phyloP scores from a whole-genome alignment of 1,140 invertebrate species.

The Mizuhopecten yessoensis region DNA sequence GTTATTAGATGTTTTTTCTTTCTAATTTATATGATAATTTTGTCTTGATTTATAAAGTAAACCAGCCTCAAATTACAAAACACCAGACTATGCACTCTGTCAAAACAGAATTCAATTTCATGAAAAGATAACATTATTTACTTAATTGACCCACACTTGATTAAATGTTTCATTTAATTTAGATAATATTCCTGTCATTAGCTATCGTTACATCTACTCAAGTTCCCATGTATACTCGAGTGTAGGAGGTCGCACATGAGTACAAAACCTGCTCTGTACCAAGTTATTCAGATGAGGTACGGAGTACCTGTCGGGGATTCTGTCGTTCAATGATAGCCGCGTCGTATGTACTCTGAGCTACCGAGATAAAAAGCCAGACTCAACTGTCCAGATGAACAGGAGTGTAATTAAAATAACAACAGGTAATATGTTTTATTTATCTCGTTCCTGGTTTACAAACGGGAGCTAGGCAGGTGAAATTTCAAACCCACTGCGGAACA shows the following conservation, averaged over 20 bases:
- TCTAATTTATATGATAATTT: not conserved
- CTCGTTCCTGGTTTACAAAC: not conserved
- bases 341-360: not conserved
- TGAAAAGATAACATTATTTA: not conserved
- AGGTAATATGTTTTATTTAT: constrained; percentile 21
- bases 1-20: too few relatives aligned
- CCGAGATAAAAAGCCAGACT: not conserved
- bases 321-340: not conserved
- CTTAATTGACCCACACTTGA: not conserved
- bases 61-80: not conserved
- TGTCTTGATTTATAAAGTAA: not conserved
- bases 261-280: not conserved
- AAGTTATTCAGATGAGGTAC: not conserved
- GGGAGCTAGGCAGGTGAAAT: not conserved
- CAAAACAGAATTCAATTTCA: not conserved
- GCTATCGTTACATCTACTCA: not conserved
- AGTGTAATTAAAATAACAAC: not conserved
- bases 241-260: not conserved
- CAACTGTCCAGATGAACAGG: not conserved
- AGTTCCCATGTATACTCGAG: not conserved
- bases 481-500: not conserved
- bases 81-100: not conserved
- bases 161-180: not conserved
- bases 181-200: not conserved
- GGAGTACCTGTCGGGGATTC: not conserved